These are phyloP conservation scores for Ceyx erithaca DNA, from an alignment of 2,797 vertebrate species.

Conservation along the genomic window DNA sequence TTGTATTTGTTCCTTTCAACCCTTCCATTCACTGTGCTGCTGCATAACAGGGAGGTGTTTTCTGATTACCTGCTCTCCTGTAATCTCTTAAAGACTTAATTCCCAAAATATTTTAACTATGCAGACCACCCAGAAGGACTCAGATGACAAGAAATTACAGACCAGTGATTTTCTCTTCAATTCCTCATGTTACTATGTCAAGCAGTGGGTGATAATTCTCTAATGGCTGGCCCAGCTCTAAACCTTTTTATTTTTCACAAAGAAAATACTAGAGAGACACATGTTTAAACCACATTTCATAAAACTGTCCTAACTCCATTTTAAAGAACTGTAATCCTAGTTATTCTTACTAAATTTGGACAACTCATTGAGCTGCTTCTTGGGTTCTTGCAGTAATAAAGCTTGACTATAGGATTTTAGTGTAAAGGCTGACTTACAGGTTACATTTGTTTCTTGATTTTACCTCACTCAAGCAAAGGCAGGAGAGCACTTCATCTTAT, in stretches of 20 bases:
- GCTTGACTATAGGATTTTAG: neutral
- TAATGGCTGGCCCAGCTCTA: neutral
- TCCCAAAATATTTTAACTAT: constrained; percentile 32
- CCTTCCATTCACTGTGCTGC: neutral
- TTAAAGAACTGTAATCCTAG: neutral
- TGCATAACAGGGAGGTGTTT: neutral
- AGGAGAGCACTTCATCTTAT: neutral
- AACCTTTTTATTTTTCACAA: neutral
- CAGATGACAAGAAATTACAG: neutral
- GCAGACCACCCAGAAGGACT: constrained; percentile 53
- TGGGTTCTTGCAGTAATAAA: neutral
- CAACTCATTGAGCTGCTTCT: neutral
- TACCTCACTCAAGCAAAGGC: neutral
- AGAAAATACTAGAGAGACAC: neutral
- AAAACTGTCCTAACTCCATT: neutral
- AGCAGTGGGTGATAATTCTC: neutral
- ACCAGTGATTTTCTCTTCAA: neutral
- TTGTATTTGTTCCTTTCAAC: neutral
- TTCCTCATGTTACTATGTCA: neutral
- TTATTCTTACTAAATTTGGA: neutral
- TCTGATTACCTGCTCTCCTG: constrained; percentile 20
- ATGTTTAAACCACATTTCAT: neutral
- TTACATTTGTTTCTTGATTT: neutral
- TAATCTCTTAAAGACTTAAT: constrained; percentile 7
- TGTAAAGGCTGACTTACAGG: neutral